Percentiles rank a stretch among this genome's conserved stretches.
Evolutionary conservation across 2,113 vertebrate species (phyloP).

Genomic region (Proterorhinus semilunaris): DNA sequence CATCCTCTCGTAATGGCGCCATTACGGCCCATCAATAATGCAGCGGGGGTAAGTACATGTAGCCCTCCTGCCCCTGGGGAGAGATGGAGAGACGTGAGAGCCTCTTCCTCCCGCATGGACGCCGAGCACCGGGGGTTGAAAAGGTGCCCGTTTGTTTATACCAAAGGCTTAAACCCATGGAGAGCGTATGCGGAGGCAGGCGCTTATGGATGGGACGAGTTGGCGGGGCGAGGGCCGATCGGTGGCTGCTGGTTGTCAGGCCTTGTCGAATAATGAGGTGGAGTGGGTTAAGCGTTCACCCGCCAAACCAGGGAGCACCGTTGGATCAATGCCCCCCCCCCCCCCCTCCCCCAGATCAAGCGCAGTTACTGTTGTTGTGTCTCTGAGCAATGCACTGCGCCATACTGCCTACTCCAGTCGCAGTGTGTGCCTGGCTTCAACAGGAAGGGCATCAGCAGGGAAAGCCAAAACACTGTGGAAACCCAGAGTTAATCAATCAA

Average conservation of each 20-base stretch:
- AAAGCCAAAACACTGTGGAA: no score
- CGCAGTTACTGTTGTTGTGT: no score
- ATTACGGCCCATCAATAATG: constrained; percentile 89
- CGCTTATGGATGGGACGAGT: not conserved
- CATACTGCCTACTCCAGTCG: no score
- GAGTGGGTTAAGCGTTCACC: not conserved
- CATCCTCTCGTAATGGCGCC: constrained; percentile 77
- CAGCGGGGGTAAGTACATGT: constrained; percentile 80
- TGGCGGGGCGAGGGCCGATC: not conserved
- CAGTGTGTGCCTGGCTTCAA: no score
- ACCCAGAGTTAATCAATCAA: no score
- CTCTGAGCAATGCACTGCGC: no score
- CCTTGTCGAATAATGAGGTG: not conserved
- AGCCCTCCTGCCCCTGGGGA: constrained; percentile 68
- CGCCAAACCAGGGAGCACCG: not conserved
- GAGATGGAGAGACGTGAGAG: constrained; percentile 76
- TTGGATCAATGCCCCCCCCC: not conserved
- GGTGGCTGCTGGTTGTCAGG: not conserved
- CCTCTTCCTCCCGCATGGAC: constrained; percentile 72
- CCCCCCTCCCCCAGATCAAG: no score
- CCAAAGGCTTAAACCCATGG: constrained; percentile 54
- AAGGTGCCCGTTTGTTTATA: constrained; percentile 70
- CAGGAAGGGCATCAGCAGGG: no score
- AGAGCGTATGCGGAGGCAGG: constrained; percentile 2
- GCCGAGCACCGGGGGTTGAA: constrained; percentile 59